These are phyloP conservation scores for Paedocypris micromegethes DNA, from an alignment of 2,797 vertebrate genomes.

Conservation along the genomic window DNA sequence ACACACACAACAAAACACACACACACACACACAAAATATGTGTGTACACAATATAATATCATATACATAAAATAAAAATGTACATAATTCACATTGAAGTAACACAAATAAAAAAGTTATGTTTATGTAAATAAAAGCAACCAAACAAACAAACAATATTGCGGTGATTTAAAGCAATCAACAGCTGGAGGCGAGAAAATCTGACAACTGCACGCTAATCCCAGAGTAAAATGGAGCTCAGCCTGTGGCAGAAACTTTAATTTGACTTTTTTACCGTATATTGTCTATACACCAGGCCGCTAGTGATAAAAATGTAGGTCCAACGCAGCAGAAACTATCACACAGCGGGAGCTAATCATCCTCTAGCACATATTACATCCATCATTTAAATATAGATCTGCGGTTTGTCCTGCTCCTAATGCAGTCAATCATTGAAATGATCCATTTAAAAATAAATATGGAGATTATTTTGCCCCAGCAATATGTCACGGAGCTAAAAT, in stretches of 20 bases:
- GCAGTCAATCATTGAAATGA: slow-evolving; percentile 43
- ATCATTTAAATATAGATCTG: slow-evolving; percentile 38
- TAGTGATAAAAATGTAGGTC: no score
- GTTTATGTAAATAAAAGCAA: no score
- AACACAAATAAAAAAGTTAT: no score
- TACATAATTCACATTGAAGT: no score
- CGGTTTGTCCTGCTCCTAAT: slow-evolving; percentile 24
- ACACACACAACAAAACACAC: no score
- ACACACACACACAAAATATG: no score
- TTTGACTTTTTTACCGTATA: not conserved
- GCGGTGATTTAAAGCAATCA: not conserved
- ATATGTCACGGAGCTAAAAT: slow-evolving; percentile 42
- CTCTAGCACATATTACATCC: slow-evolving; percentile 15
- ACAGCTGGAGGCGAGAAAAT: slow-evolving; percentile 57
- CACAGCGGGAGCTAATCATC: slow-evolving; percentile 21
- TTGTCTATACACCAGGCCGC: no score
- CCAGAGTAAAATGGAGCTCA: slow-evolving; percentile 56
- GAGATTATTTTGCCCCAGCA: slow-evolving; percentile 35
- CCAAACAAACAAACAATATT: no score
- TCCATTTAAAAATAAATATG: slow-evolving; percentile 38
- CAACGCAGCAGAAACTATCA: slow-evolving; percentile 14
- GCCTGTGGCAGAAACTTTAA: slow-evolving; percentile 46
- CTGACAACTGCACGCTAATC: slow-evolving; percentile 52
- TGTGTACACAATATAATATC: no score
- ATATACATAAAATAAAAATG: no score